Percentiles rank a stretch among this genome's conserved stretches.
Conservation (phyloP, 1,140 invertebrate species). For the Elymnias hypermnestra region DNA sequence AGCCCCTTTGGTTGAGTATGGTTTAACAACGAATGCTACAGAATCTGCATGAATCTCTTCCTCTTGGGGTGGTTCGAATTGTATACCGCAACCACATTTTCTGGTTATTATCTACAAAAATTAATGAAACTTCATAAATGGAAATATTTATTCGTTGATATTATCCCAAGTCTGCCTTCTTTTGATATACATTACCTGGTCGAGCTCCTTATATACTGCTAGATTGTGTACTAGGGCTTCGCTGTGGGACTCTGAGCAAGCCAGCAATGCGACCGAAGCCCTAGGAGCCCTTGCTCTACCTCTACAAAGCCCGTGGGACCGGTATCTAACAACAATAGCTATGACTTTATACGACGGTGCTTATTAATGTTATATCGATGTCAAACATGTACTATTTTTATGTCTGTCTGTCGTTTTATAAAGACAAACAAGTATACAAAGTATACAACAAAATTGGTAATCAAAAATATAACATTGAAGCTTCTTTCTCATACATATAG, state of each 20-base stretch:
- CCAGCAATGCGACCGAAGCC: conserved; percentile 29
- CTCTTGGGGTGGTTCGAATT: conserved; percentile 46
- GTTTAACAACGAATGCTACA: conserved; percentile 38
- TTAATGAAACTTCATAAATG: too few relatives aligned
- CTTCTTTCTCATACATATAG: too few relatives aligned
- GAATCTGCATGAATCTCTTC: conserved; percentile 52
- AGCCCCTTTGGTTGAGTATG: conserved; percentile 40
- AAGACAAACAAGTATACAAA: too few relatives aligned
- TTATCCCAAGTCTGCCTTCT: background rate
- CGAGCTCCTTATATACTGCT: conserved; percentile 47
- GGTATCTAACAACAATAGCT: conserved; percentile 32
- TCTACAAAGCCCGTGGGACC: conserved; percentile 46
- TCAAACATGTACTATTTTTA: too few relatives aligned
- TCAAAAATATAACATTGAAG: too few relatives aligned
- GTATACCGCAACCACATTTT: conserved; percentile 64
- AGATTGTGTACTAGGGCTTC: conserved; percentile 29
- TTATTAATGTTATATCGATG: too few relatives aligned
- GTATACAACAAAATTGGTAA: too few relatives aligned
- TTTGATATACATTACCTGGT: conserved; percentile 35
- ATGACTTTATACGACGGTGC: conserved; percentile 1
- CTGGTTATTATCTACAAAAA: conserved; percentile 54
- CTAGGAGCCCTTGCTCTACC: conserved; percentile 38
- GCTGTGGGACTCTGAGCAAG: conserved; percentile 6
- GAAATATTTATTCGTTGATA: background rate
- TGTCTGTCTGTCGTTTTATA: too few relatives aligned